A percentile compares a stretch with the other conserved stretches of the same genome.
Conservation (phyloP, 2,888 invertebrate species). For the Melanostoma mellinum region DNA sequence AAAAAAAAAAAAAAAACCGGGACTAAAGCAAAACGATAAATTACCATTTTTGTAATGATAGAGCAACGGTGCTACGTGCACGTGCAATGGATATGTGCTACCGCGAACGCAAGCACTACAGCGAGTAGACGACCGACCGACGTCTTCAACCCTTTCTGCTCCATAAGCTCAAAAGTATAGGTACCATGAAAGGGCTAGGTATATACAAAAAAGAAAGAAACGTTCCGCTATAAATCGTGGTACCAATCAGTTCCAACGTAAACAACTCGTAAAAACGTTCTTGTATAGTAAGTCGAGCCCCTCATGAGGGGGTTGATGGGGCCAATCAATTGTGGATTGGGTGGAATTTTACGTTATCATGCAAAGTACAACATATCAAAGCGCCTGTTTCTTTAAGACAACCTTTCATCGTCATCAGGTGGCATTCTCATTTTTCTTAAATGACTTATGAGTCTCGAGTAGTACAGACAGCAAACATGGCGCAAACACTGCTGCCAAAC, state of each 20-base stretch:
- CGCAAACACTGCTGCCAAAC: slow-evolving; percentile 64
- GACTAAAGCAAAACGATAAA: slow-evolving; percentile 39
- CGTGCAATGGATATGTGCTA: slow-evolving; percentile 16
- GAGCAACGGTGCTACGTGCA: slow-evolving; percentile 20
- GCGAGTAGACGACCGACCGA: slow-evolving; percentile 29
- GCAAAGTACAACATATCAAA: slow-evolving; percentile 52
- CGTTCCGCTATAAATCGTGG: slow-evolving; percentile 51
- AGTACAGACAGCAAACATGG: slow-evolving; percentile 65
- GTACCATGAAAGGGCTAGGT: slow-evolving; percentile 1
- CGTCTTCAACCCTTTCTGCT: slow-evolving; percentile 25
- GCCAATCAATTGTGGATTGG: slow-evolving; percentile 4
- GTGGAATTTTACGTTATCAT: slow-evolving; percentile 56
- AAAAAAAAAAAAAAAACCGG: slow-evolving; percentile 9
- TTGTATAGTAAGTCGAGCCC: slow-evolving; percentile 25
- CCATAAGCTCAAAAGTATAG: not conserved
- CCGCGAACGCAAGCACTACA: slow-evolving; percentile 19
- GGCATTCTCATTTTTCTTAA: slow-evolving; percentile 60
- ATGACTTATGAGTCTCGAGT: slow-evolving; percentile 50
- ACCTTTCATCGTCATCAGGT: slow-evolving; percentile 62
- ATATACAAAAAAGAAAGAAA: slow-evolving; percentile 7
- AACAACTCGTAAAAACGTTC: slow-evolving; percentile 61
- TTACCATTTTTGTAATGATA: slow-evolving; percentile 47
- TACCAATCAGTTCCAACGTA: slow-evolving; percentile 72
- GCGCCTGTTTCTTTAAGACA: slow-evolving; percentile 39
- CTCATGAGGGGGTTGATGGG: slow-evolving; percentile 4